A percentile compares a stretch with the other conserved stretches of the same genome.
Evolutionary conservation across 1,140 invertebrate genomes (phyloP).

Genomic region (Phymastichus coffea): DNA sequence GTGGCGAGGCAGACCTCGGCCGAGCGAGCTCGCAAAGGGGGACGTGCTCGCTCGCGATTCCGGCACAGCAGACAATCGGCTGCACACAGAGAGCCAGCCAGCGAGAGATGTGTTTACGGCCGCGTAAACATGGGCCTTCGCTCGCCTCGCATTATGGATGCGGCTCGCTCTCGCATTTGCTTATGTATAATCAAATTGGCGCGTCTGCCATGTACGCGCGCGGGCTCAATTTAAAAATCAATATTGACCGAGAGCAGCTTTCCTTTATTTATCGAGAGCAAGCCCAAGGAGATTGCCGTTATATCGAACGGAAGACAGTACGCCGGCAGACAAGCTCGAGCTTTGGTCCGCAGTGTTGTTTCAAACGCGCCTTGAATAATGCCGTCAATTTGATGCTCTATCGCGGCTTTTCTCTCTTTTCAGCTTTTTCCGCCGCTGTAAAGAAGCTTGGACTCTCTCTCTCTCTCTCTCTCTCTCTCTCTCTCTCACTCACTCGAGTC

Average conservation of each 20-base stretch:
- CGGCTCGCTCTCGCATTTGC: conserved; percentile 52
- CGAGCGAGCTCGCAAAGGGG: conserved; percentile 19
- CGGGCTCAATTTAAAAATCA: conserved; percentile 57
- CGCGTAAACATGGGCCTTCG: conserved; percentile 35
- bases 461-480: not conserved
- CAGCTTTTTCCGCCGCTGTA: too few relatives aligned
- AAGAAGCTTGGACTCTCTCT: too few relatives aligned
- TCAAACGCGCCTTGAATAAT: conserved; percentile 51
- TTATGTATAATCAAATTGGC: conserved; percentile 59
- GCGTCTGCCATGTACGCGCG: conserved; percentile 44
- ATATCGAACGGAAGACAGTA: not conserved
- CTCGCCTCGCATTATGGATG: conserved; percentile 54
- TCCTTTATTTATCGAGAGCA: conserved; percentile 56
- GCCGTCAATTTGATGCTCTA: conserved; percentile 35
- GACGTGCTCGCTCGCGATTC: conserved; percentile 36
- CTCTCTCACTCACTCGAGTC: not conserved
- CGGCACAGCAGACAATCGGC: conserved; percentile 45
- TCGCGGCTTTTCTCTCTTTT: not conserved
- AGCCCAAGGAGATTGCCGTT: conserved; percentile 22
- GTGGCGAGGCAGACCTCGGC: not conserved
- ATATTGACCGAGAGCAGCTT: conserved; percentile 55
- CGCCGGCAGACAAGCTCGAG: conserved; percentile 10
- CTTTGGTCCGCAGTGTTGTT: conserved; percentile 41
- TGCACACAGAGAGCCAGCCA: conserved; percentile 20
- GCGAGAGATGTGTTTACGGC: conserved; percentile 48